Conservation (phyloP, 2,888 invertebrate species). For the Mythimna pallens region DNA sequence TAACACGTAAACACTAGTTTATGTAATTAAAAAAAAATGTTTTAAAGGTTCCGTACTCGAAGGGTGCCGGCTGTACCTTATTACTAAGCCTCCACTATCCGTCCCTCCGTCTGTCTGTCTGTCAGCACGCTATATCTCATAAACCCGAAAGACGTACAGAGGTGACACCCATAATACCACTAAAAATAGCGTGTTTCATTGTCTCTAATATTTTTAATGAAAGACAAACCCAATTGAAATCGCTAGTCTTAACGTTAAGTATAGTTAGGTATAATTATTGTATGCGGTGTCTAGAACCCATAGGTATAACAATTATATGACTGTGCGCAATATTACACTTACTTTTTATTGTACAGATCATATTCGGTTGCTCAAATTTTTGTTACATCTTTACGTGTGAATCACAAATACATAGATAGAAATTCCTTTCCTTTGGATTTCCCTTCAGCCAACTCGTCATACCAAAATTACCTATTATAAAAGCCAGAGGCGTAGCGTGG, state of each 20-base stretch:
- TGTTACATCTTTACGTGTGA: conserved; percentile 19
- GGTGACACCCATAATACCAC: too few relatives aligned
- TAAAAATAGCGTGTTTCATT: too few relatives aligned
- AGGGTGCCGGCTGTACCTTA: too few relatives aligned
- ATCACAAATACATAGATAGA: background rate
- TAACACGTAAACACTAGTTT: too few relatives aligned
- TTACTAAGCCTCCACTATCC: too few relatives aligned
- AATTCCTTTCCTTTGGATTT: background rate
- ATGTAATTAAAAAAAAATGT: too few relatives aligned
- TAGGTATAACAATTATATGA: conserved; percentile 26
- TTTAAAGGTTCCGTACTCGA: too few relatives aligned
- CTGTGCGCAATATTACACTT: conserved; percentile 37
- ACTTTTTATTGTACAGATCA: conserved; percentile 14
- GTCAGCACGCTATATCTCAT: too few relatives aligned
- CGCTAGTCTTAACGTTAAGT: conserved; percentile 1
- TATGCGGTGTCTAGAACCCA: conserved; percentile 3
- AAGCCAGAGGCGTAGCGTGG: too few relatives aligned
- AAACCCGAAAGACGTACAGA: too few relatives aligned
- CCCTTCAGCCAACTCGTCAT: background rate
- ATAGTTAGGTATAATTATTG: background rate
- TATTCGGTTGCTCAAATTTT: conserved; percentile 29
- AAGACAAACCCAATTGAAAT: background rate
- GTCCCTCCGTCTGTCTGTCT: too few relatives aligned
- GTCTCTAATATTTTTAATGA: background rate
- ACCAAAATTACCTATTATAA: too few relatives aligned